Base-by-base conservation (phyloP, 1,140 invertebrate species). In the Ephestia elutella region DNA sequence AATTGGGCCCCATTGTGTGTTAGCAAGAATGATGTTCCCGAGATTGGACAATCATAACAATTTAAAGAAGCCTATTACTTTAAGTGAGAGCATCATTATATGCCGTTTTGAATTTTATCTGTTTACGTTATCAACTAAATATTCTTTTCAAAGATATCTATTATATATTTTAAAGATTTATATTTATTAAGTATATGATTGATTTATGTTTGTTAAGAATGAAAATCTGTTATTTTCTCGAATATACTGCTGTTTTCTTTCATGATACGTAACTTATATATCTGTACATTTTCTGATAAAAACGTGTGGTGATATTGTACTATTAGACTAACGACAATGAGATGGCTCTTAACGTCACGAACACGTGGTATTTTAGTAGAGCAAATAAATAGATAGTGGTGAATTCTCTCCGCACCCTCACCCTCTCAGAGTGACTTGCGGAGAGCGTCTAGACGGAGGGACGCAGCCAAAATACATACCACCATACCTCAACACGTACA, bases 381-480 rank as follows among this genome's bases (percentile, higher is more conserved):
- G 75, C 71, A 84, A 83, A 87, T 86, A 86, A 81, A 80, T 78
- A 80, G 75, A 80, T 77, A 82, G 79, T 80, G 75, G 66, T 66
- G 75, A 76, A 73, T 73, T 71, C 64, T 73, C 71, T 62, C 20
- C 50, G 69, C 75, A 71, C 80, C 84, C 78, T 81, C 82, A 75
- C 81, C 82, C 84, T 86, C 75, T 63, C 65, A 59, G 63, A 78
- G 77, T 80, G 80, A 83, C 80, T 83, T 78, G 82, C 81, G 73
- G 21, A 76, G 66, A 78, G 80, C 69, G 84, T 87, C 84, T 87
- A 87, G 84, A 86, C 82, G 81, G 75, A 83, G 80, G 81, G 80
- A 77, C 73, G 75, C 72, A 63, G 61, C 68, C 13, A 44, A 44
- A 44, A 17, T 44, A 44, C 71, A 66, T 70, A 77, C 57, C 50